Evolutionary conservation across 2,888 invertebrate species (phyloP).

Genomic region (Leptura quadrifasciata): DNA sequence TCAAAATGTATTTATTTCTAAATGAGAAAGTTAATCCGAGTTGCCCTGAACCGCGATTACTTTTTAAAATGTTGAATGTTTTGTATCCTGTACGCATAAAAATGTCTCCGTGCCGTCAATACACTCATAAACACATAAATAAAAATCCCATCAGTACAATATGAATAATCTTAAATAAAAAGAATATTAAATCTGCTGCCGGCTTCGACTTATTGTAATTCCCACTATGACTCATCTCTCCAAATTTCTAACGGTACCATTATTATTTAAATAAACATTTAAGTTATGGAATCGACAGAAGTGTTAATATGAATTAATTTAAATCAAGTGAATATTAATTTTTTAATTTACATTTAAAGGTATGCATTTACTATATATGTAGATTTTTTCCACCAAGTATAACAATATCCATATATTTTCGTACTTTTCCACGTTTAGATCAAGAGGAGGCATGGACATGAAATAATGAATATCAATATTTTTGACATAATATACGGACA

Average conservation of each 20-base stretch:
- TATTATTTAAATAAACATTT: not conserved
- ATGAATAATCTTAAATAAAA: conserved; percentile 27
- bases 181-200: conserved; percentile 4
- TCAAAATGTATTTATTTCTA: no score
- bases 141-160: conserved; percentile 14
- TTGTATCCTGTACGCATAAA: not conserved
- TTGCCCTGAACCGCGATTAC: not conserved
- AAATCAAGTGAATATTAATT: not conserved
- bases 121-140: conserved; percentile 7
- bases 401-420: no score
- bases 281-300: not conserved
- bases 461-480: no score
- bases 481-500: no score
- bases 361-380: not conserved
- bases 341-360: not conserved
- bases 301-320: not conserved
- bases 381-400: not conserved
- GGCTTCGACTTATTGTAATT: not conserved
- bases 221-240: not conserved
- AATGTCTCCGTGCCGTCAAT: not conserved
- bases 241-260: conserved; percentile 7
- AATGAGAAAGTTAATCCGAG: no score
- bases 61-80: not conserved
- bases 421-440: no score
- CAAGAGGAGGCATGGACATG: no score